Conservation (phyloP, 1,140 invertebrate species). For the Drosophila carrolli region DNA sequence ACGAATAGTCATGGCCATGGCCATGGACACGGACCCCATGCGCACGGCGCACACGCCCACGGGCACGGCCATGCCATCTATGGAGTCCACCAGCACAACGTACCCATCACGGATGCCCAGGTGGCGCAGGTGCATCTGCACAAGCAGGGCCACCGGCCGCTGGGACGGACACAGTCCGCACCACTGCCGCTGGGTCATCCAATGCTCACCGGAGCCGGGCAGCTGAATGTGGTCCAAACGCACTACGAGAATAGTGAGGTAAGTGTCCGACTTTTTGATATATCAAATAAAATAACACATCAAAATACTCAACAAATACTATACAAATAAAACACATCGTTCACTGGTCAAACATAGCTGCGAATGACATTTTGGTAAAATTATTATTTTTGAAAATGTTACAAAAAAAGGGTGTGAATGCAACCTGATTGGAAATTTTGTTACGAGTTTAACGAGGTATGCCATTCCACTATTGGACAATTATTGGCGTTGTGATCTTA, state of each 20-base stretch:
- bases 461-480: too few relatives aligned
- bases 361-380: too few relatives aligned
- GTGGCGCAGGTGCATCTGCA: slow-evolving; percentile 90
- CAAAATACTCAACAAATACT: too few relatives aligned
- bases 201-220: slow-evolving; percentile 89
- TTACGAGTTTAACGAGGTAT: too few relatives aligned
- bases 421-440: too few relatives aligned
- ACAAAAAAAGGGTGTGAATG: too few relatives aligned
- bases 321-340: too few relatives aligned
- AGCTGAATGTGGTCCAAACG: slow-evolving; percentile 84
- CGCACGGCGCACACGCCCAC: slow-evolving; percentile 17
- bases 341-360: too few relatives aligned
- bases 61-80: slow-evolving; percentile 23
- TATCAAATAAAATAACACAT: too few relatives aligned
- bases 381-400: too few relatives aligned
- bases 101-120: slow-evolving; percentile 85
- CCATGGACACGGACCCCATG: slow-evolving; percentile 4
- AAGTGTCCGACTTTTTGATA: slow-evolving; percentile 11
- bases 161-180: slow-evolving; percentile 96
- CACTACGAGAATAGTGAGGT: slow-evolving; percentile 88
- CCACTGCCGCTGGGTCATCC: slow-evolving; percentile 97
- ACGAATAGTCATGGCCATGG: slow-evolving; percentile 49
- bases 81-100: slow-evolving; percentile 44
- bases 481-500: too few relatives aligned
- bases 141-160: slow-evolving; percentile 91